phyloP scores from a whole-genome alignment of 2,113 vertebrate species.

The Gymnobelideus leadbeateri region DNA sequence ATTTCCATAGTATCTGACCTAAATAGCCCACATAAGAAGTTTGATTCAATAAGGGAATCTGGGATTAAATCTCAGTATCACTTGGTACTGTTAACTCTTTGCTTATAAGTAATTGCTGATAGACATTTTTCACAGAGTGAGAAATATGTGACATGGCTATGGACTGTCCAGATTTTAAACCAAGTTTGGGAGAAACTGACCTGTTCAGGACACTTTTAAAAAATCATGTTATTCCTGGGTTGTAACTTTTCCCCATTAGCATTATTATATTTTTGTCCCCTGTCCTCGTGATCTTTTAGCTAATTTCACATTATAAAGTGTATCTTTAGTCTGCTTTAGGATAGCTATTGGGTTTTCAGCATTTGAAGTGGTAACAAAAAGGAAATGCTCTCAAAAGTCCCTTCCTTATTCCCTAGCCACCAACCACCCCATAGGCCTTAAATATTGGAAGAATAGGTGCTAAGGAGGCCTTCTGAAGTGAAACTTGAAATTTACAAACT shows the following conservation, averaged over 20 bases:
- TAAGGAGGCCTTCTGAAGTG: not conserved
- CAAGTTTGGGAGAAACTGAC: not conserved
- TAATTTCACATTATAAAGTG: not conserved
- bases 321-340: not conserved
- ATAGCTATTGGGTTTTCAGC: not conserved
- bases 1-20: not conserved
- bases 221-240: not conserved
- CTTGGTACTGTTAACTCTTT: not conserved
- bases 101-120: not conserved
- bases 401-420: not conserved
- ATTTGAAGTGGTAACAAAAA: not conserved
- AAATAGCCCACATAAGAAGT: not conserved
- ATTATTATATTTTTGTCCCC: not conserved
- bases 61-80: not conserved
- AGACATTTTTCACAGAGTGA: not conserved
- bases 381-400: not conserved
- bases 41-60: slow-evolving; percentile 2
- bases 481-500: not conserved
- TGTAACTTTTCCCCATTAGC: not conserved
- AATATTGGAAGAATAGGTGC: not conserved
- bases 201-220: not conserved
- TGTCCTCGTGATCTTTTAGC: not conserved
- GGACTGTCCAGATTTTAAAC: not conserved
- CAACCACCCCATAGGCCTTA: not conserved
- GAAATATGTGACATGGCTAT: not conserved